Evolutionary conservation across 2,113 vertebrate species (phyloP).

Genomic region (Prunella fulvescens): DNA sequence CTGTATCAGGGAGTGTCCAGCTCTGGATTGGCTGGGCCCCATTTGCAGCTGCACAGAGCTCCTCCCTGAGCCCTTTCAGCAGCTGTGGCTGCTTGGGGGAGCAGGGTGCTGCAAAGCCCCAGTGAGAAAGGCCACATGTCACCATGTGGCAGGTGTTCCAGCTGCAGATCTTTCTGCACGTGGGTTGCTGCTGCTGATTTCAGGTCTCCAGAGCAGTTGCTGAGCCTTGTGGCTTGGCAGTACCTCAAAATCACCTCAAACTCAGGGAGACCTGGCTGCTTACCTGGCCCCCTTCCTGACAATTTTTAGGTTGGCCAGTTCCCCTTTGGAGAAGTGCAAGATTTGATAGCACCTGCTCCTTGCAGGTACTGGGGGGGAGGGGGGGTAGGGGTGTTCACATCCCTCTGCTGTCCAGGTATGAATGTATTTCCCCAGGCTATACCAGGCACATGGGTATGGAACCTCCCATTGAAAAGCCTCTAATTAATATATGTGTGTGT

Average conservation of each 20-base stretch:
- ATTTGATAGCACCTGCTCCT: neutral
- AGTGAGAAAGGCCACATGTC: neutral
- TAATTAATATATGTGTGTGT: neutral
- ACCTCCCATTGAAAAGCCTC: neutral
- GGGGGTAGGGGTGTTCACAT: neutral
- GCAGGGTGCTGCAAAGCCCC: neutral
- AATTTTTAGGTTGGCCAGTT: neutral
- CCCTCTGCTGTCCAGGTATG: neutral
- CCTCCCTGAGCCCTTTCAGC: neutral
- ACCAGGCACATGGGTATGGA: neutral
- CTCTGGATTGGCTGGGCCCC: neutral
- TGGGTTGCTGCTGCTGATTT: neutral
- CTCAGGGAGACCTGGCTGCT: neutral
- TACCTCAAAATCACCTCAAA: neutral
- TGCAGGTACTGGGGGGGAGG: neutral
- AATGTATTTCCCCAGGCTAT: neutral
- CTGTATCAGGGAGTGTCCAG: neutral
- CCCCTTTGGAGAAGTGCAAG: neutral
- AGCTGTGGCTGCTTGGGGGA: neutral
- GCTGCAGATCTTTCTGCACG: accelerated
- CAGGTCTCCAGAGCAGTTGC: neutral
- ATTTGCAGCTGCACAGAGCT: neutral
- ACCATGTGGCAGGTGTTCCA: neutral
- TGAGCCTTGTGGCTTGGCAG: neutral
- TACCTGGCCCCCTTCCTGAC: neutral